Percentiles rank a stretch among this genome's conserved stretches.
These are phyloP conservation scores for Ferrisia virgata DNA, from an alignment of 2,888 invertebrate species.

Conservation along the genomic window DNA sequence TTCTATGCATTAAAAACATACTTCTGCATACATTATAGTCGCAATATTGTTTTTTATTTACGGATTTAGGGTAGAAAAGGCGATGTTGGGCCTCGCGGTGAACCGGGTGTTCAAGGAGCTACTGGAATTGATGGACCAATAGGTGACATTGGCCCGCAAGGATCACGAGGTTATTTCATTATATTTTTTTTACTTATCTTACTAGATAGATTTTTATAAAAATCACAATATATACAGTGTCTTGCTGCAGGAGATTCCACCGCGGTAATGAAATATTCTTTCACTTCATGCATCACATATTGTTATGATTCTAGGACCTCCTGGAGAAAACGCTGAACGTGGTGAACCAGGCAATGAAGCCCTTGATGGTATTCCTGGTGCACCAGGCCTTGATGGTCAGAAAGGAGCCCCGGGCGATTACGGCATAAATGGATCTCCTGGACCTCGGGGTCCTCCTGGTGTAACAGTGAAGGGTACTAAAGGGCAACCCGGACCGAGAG, in stretches of 20 bases:
- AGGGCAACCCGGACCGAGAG: slow-evolving; percentile 54
- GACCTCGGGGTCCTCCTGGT: slow-evolving; percentile 65
- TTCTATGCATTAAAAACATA: too few species aligned
- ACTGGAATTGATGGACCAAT: slow-evolving; percentile 55
- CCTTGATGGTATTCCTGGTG: slow-evolving; percentile 57
- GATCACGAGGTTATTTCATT: slow-evolving; percentile 57
- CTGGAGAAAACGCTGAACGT: slow-evolving; percentile 58
- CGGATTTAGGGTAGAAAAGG: slow-evolving; percentile 48
- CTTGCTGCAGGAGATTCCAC: too few species aligned
- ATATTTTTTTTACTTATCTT: not conserved
- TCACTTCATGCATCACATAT: too few species aligned
- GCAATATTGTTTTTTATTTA: not conserved
- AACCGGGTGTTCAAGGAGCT: slow-evolving; percentile 56
- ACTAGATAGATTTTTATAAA: not conserved
- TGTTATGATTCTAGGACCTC: slow-evolving; percentile 59
- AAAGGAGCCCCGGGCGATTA: slow-evolving; percentile 75
- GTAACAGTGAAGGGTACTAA: slow-evolving; percentile 59
- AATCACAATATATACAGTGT: too few species aligned
- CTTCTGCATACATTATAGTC: too few species aligned
- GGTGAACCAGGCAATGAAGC: slow-evolving; percentile 52
- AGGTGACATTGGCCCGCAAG: slow-evolving; percentile 52
- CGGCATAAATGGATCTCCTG: slow-evolving; percentile 67
- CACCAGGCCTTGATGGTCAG: slow-evolving; percentile 66
- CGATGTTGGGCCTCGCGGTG: slow-evolving; percentile 53
- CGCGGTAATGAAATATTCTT: too few species aligned